These are phyloP conservation scores for Coenobita brevimanus DNA, from an alignment of 1,140 invertebrate species.

Conservation along the genomic window DNA sequence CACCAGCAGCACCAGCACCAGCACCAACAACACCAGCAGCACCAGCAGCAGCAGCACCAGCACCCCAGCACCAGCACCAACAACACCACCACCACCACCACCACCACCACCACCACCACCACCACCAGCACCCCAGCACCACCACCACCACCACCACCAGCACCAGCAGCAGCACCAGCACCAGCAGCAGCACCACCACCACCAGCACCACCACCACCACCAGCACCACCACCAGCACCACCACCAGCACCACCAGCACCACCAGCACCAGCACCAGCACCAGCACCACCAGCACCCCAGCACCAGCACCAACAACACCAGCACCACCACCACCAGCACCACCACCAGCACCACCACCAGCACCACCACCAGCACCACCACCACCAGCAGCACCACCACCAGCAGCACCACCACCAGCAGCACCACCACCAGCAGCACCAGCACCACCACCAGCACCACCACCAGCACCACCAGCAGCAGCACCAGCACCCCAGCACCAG, in stretches of 20 bases:
- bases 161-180: not conserved
- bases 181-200: not conserved
- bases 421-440: conserved; percentile 49
- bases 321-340: conserved; percentile 16
- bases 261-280: not conserved
- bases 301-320: not conserved
- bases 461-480: not conserved
- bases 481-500: too few species aligned
- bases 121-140: not conserved
- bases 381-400: conserved; percentile 47
- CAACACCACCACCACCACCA: too few species aligned
- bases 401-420: conserved; percentile 61
- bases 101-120: not conserved
- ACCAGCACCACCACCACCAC: not conserved
- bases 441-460: not conserved
- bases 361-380: conserved; percentile 50
- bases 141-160: not conserved
- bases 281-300: too few species aligned
- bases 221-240: too few species aligned
- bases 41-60: too few species aligned
- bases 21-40: too few species aligned
- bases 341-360: conserved; percentile 50
- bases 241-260: not conserved
- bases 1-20: not conserved
- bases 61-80: too few species aligned